Base-by-base conservation (phyloP, 1,140 invertebrate genomes). In the Copidosoma floridanum region DNA sequence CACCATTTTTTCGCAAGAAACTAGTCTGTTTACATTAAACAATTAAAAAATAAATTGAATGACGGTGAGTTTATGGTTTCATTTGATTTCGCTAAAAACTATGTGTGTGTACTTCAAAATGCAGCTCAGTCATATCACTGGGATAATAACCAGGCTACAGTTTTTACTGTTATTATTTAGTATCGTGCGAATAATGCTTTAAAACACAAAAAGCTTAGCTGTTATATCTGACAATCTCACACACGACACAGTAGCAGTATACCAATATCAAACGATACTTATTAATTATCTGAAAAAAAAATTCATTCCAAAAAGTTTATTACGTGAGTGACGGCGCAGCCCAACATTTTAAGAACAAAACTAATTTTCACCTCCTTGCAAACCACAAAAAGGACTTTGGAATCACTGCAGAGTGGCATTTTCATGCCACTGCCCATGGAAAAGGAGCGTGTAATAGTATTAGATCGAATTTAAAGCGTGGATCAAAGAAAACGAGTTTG, bases 331-430 rank as follows among this genome's bases (percentile, higher is more conserved):
- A n/a, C n/a, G n/a, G n/a, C n/a, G n/a, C n/a, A n/a, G n/a, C n/a
- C n/a, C n/a, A n/a, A n/a, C 68, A 69, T 38, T 73, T 66, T 51
- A 75, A 75, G 65, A 73, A 75, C 57, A 61, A 65, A 62, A 58
- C 51, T 60, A 58, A 61, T 54, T 57, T 68, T 51, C 18, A 67
- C 55, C 72, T 73, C 59, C 70, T 57, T n/a, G n/a, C n/a, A n/a
- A n/a, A n/a, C n/a, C n/a, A n/a, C n/a, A n/a, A n/a, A n/a, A n/a
- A n/a, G n/a, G n/a, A n/a, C n/a, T n/a, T n/a, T n/a, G n/a, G n/a
- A n/a, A n/a, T n/a, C n/a, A n/a, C n/a, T n/a, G n/a, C n/a, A n/a
- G n/a, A n/a, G n/a, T n/a, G n/a, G n/a, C n/a, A n/a, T n/a, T n/a
- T n/a, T n/a, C n/a, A n/a, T 62, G 70, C 70, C 21, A 74, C 69